Evolutionary conservation across 2,797 vertebrate genomes (phyloP).

Genomic region (Macroramphosus scolopax): DNA sequence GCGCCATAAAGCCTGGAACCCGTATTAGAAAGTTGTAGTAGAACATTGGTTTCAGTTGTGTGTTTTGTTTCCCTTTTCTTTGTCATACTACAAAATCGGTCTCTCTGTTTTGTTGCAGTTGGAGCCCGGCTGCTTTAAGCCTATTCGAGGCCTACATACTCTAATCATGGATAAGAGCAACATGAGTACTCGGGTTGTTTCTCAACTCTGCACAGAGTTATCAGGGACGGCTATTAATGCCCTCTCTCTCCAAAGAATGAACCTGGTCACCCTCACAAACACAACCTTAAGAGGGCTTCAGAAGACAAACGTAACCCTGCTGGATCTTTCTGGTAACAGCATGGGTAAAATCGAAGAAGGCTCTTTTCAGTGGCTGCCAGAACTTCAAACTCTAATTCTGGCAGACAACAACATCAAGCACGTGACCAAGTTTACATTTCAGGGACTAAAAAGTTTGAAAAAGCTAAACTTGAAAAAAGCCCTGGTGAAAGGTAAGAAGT

Average conservation of each 20-base stretch:
- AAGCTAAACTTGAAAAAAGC: constrained; percentile 79
- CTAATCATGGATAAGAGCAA: constrained; percentile 80
- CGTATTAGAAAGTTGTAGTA: background rate
- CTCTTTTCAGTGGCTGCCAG: constrained; percentile 84
- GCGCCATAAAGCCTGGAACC: background rate
- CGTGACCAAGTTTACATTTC: constrained; percentile 78
- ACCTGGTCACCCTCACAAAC: constrained; percentile 66
- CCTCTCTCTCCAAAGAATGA: constrained; percentile 79
- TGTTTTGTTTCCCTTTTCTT: constrained; percentile 34
- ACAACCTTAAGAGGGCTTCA: constrained; percentile 80
- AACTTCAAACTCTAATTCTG: constrained; percentile 80
- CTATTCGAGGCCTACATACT: constrained; percentile 76
- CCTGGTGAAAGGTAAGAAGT: constrained; percentile 60
- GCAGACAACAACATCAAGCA: constrained; percentile 77
- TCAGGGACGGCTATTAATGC: constrained; percentile 76
- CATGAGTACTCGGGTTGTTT: constrained; percentile 52
- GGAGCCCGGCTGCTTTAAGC: constrained; percentile 79
- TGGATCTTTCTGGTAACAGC: constrained; percentile 85
- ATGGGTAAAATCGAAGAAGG: constrained; percentile 71
- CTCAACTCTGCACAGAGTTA: constrained; percentile 81
- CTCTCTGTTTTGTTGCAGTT: constrained; percentile 74
- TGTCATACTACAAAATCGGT: background rate
- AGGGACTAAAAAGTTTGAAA: constrained; percentile 81
- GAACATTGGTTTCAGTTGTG: constrained; percentile 15
- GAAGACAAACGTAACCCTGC: constrained; percentile 78